A percentile compares a stretch with the other conserved stretches of the same genome.
These are phyloP conservation scores for Spea bombifrons DNA, from an alignment of 2,113 vertebrate genomes.

Conservation along the genomic window DNA sequence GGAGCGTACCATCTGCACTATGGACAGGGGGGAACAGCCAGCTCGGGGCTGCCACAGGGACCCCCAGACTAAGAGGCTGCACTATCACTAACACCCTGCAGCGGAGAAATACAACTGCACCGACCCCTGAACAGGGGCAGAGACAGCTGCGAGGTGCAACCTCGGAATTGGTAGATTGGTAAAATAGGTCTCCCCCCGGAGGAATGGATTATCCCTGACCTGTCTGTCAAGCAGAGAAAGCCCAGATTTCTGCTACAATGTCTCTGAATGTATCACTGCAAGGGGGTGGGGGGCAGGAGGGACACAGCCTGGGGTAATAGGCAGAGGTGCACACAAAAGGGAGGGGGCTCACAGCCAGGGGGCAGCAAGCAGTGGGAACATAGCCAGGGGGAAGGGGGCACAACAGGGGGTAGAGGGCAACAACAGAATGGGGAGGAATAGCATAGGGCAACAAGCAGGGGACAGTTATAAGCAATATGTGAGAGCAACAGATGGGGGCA, in stretches of 20 bases:
- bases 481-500: too few relatives aligned
- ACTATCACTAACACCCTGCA: neutral
- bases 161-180: neutral
- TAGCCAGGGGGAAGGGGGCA: neutral
- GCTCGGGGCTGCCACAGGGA: neutral
- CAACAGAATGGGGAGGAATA: neutral
- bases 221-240: conserved; percentile 66
- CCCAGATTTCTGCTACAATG: conserved; percentile 67
- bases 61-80: neutral
- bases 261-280: conserved; percentile 53
- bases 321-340: conserved; percentile 30
- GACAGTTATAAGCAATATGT: too few relatives aligned
- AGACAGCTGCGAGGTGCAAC: neutral
- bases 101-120: neutral
- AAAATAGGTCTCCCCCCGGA: conserved; percentile 34
- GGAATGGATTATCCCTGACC: conserved; percentile 64
- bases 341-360: neutral
- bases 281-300: conserved; percentile 52
- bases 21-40: neutral
- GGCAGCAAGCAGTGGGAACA: conserved; percentile 13
- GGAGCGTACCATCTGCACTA: conserved; percentile 2
- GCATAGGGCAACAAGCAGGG: too few relatives aligned
- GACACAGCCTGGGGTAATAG: conserved; percentile 55
- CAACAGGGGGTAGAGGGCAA: neutral
- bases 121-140: neutral